Base-by-base conservation (phyloP, 1,140 invertebrate genomes). In the Scaptodrosophila lebanonensis region DNA sequence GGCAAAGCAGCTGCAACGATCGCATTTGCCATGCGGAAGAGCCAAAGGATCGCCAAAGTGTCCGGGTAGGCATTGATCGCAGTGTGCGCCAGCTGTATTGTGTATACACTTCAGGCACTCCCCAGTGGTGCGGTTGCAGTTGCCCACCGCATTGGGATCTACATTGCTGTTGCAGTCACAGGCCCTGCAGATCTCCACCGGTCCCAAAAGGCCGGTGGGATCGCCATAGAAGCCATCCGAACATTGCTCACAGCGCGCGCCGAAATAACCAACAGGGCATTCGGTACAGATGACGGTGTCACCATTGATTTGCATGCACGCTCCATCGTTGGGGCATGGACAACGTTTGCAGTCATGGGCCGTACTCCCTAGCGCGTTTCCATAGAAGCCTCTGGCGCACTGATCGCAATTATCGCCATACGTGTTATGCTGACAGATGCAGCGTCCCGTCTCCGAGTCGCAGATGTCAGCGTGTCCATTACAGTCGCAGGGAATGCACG, bases 31-130 rank as follows among this genome's bases (percentile, higher is more conserved):
- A 87, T 97, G 97, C 0, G 91, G 93, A 35, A 93, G 88, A 11
- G 93, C 93, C n/a, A 97, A 85, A 0, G 96, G 94, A 86, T 97
- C 94, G 18, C 96, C 96, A 77, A 93, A 97, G 87, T 92, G 97
- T 43, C 95, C 96, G 43, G 93, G 91, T 53, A 97, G 88, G 89
- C 98, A 99, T 73, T 93, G 92, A 60, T 99, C 97, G 86, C 98
- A 96, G 66, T 92, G 90, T 6, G 89, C 86, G 1, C 98, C 98
- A 17, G 92, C 96, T 1, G 98, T 99, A 73, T 98, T 98, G 86
- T 98, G 95, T 51, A 99, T 97, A 87, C 98, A 99, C 84, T 98
- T 99, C 0, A 97, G 87, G 90, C 98, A 99, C 85, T 97, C 94
- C 30, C 98, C 98, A 15, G 94, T 97, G 7, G 93, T 94, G 27